Conservation (phyloP, 2,888 invertebrate species). For the Leptarthrus brevirostris region DNA sequence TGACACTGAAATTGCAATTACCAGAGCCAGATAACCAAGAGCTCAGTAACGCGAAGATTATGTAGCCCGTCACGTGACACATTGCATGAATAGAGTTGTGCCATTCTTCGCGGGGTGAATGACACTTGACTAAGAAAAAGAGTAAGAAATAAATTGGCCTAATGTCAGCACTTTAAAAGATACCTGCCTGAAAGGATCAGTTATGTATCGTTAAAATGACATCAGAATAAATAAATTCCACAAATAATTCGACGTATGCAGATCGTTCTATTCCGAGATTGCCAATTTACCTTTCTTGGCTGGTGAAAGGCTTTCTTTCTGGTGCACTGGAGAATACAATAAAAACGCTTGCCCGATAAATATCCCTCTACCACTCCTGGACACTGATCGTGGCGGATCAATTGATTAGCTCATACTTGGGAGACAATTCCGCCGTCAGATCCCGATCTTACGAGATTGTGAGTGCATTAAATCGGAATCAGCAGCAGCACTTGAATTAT, state of each 20-base stretch:
- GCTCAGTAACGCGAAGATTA: slow-evolving; percentile 5
- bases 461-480: too few relatives aligned
- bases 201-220: slow-evolving; percentile 4
- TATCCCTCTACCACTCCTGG: too few relatives aligned
- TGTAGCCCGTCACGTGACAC: slow-evolving; percentile 14
- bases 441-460: too few relatives aligned
- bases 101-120: slow-evolving; percentile 5
- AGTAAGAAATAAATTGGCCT: neutral
- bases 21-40: neutral
- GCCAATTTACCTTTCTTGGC: neutral
- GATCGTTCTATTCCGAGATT: slow-evolving; percentile 22
- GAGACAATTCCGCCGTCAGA: too few relatives aligned
- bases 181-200: neutral
- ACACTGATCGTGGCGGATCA: too few relatives aligned
- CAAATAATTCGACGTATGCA: slow-evolving; percentile 29
- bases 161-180: neutral
- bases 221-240: slow-evolving; percentile 47
- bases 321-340: too few relatives aligned
- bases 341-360: too few relatives aligned
- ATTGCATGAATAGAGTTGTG: slow-evolving; percentile 31
- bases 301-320: too few relatives aligned
- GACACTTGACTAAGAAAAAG: neutral
- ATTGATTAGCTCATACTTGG: too few relatives aligned
- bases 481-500: neutral
- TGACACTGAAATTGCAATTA: slow-evolving; percentile 41